A percentile compares a stretch with the other conserved stretches of the same genome.
phyloP scores from a whole-genome alignment of 53 echinoderm and acorn worm species.

The Crossaster papposus region DNA sequence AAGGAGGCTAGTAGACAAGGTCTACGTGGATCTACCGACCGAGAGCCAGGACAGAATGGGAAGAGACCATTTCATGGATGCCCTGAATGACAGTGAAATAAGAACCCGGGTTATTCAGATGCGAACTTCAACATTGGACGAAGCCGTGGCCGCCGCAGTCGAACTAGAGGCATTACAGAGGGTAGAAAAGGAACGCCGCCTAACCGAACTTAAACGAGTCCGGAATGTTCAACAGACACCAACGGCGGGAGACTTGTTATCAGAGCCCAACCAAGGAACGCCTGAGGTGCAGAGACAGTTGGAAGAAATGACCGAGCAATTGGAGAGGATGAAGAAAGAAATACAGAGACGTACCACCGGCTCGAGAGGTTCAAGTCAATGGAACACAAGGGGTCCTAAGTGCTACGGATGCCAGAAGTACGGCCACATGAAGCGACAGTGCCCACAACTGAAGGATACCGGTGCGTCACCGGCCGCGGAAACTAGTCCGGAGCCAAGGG shows the following conservation, averaged over 20 bases:
- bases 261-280: neutral
- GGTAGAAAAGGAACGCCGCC: conserved; percentile 11
- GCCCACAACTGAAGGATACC: conserved; percentile 3
- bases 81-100: conserved; percentile 44
- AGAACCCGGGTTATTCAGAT: conserved; percentile 41
- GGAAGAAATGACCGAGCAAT: conserved; percentile 14
- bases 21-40: conserved; percentile 16
- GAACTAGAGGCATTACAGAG: conserved; percentile 39
- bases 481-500: neutral
- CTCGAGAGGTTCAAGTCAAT: neutral
- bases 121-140: conserved; percentile 33
- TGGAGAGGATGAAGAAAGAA: neutral
- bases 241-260: neutral
- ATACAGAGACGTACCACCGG: neutral
- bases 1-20: conserved; percentile 22
- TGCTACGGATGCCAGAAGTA: conserved; percentile 56
- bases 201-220: neutral
- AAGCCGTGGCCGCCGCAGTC: conserved; percentile 49
- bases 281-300: neutral
- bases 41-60: conserved; percentile 41
- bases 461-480: neutral
- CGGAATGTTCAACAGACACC: neutral
- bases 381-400: neutral
- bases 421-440: conserved; percentile 55
- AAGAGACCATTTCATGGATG: conserved; percentile 59